A percentile compares a stretch with the other conserved stretches of the same genome.
These are phyloP conservation scores for Lutjanus argentimaculatus DNA, from an alignment of 2,797 vertebrate species.

Conservation along the genomic window DNA sequence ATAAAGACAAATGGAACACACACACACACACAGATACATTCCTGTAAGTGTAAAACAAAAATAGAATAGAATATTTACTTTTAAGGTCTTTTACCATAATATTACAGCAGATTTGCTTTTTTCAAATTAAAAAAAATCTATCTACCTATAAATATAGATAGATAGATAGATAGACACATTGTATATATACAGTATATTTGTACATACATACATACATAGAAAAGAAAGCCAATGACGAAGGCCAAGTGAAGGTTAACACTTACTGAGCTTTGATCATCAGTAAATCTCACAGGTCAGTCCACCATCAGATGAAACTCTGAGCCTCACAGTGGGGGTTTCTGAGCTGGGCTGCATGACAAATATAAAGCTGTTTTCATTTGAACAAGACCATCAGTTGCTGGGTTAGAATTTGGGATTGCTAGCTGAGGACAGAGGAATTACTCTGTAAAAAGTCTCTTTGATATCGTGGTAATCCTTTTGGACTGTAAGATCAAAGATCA, in stretches of 20 bases:
- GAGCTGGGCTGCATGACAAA: slow-evolving; percentile 32
- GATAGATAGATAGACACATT: too few relatives aligned
- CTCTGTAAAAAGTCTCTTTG: slow-evolving; percentile 56
- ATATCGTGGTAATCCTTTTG: slow-evolving; percentile 53
- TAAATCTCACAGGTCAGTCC: slow-evolving; percentile 54
- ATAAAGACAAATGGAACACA: background rate
- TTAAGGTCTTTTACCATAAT: too few relatives aligned
- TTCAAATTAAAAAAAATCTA: too few relatives aligned
- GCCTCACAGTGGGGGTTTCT: slow-evolving; percentile 32
- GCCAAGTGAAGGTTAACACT: slow-evolving; percentile 30
- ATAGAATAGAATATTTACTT: too few relatives aligned
- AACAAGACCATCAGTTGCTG: slow-evolving; percentile 16
- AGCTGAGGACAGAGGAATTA: slow-evolving; percentile 24
- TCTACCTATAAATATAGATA: too few relatives aligned
- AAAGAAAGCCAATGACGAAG: slow-evolving; percentile 7
- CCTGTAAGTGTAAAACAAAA: background rate
- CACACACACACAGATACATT: background rate
- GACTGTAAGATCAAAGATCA: slow-evolving; percentile 64
- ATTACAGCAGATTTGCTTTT: too few relatives aligned
- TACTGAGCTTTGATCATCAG: slow-evolving; percentile 63
- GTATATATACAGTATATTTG: too few relatives aligned
- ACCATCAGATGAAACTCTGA: slow-evolving; percentile 59
- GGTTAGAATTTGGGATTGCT: slow-evolving; percentile 7
- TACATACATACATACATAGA: too few relatives aligned
- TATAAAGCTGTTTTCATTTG: slow-evolving; percentile 48